Percentiles rank a stretch among this genome's conserved stretches.
These are phyloP conservation scores for Polietes domitor DNA, from an alignment of 2,888 invertebrate species.

Conservation along the genomic window DNA sequence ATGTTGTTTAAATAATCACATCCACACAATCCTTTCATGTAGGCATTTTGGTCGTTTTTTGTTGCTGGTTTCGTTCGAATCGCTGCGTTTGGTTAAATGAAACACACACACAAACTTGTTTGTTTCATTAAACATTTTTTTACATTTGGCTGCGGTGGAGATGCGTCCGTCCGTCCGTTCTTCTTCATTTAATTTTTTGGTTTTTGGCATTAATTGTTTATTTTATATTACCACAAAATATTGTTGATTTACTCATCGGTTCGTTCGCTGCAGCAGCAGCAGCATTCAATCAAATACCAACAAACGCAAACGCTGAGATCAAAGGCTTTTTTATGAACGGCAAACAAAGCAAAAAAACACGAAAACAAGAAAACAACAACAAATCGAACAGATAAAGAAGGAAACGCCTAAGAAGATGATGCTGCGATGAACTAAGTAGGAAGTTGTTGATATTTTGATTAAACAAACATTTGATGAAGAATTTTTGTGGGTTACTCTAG, in stretches of 20 bases:
- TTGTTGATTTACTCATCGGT: slow-evolving; percentile 58
- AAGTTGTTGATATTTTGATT: slow-evolving; percentile 44
- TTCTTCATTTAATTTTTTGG: slow-evolving; percentile 31
- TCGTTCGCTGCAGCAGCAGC: neutral
- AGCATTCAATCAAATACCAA: slow-evolving; percentile 17
- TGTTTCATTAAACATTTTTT: neutral
- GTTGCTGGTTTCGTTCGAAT: slow-evolving; percentile 37
- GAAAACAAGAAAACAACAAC: neutral
- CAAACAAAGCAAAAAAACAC: slow-evolving; percentile 23
- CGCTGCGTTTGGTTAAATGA: neutral
- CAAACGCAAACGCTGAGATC: slow-evolving; percentile 43
- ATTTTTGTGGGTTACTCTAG: slow-evolving; percentile 8
- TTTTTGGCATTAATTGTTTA: slow-evolving; percentile 54
- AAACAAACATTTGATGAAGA: slow-evolving; percentile 49
- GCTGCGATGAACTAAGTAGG: neutral
- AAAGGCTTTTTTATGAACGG: slow-evolving; percentile 49
- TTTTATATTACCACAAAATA: slow-evolving; percentile 64
- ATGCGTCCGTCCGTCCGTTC: neutral
- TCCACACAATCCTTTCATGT: slow-evolving; percentile 55
- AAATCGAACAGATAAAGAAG: neutral
- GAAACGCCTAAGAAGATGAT: neutral
- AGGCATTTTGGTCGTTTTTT: slow-evolving; percentile 7
- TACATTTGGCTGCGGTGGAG: neutral
- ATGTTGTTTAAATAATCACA: slow-evolving; percentile 33
- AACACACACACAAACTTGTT: neutral